Evolutionary conservation across 2,797 vertebrate genomes (phyloP).

Genomic region (Lepus townsendii): DNA sequence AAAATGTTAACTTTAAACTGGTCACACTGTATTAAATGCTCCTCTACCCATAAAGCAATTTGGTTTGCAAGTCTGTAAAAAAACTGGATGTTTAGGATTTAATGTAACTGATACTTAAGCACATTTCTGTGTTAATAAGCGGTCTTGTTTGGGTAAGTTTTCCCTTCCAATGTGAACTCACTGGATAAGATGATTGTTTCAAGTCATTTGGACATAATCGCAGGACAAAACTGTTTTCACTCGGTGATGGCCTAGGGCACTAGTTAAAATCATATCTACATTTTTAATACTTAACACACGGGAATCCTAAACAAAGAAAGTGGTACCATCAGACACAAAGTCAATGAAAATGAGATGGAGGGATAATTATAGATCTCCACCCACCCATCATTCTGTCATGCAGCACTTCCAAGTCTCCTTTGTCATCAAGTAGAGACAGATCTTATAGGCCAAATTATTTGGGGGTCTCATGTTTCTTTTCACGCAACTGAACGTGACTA

Average conservation of each 20-base stretch:
- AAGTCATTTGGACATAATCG: constrained; percentile 11
- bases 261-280: constrained; percentile 4
- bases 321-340: neutral
- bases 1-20: constrained; percentile 88
- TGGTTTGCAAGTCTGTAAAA: constrained; percentile 84
- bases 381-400: neutral
- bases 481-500: neutral
- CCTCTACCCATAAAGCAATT: constrained; percentile 87
- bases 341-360: neutral
- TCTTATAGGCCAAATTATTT: constrained; percentile 50
- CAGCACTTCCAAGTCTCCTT: neutral
- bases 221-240: neutral
- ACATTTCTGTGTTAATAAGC: neutral
- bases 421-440: constrained; percentile 18
- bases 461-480: constrained; percentile 15
- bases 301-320: neutral
- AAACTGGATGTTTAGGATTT: constrained; percentile 72
- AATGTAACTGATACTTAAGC: constrained; percentile 52
- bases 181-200: constrained; percentile 30
- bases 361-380: neutral
- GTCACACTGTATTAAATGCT: constrained; percentile 88
- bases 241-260: constrained; percentile 28
- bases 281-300: constrained; percentile 31
- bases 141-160: neutral
- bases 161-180: neutral